Conservation (phyloP, 2,113 vertebrate species). For the Rhinoptilus africanus region DNA sequence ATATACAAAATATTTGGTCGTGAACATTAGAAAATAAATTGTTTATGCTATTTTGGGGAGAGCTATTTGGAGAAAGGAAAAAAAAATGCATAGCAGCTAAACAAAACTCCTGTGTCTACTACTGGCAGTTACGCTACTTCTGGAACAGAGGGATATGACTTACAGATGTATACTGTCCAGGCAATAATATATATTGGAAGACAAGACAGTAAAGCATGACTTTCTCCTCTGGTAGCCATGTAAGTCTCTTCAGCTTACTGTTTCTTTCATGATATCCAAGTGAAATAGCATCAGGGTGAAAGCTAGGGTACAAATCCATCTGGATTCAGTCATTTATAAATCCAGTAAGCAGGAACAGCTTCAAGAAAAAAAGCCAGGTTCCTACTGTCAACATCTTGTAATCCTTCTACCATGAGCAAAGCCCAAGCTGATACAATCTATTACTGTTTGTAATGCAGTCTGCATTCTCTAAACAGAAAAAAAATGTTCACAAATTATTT, state of each 20-base stretch:
- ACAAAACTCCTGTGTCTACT: background rate
- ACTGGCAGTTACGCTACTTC: background rate
- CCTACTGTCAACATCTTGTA: background rate
- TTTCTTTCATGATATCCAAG: background rate
- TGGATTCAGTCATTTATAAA: constrained; percentile 6
- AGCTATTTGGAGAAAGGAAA: background rate
- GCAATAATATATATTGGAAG: background rate
- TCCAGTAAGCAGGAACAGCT: background rate
- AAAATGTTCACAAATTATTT: background rate
- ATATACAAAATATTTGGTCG: background rate
- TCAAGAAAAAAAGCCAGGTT: background rate
- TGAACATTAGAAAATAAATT: background rate
- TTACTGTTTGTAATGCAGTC: background rate
- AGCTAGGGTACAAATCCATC: background rate
- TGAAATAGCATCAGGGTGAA: background rate
- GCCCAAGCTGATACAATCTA: background rate
- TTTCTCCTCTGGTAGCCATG: background rate
- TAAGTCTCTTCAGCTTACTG: background rate
- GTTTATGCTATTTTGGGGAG: background rate
- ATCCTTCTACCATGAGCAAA: background rate
- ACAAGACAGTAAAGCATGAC: background rate
- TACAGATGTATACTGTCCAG: background rate
- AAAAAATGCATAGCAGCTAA: background rate
- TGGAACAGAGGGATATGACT: background rate
- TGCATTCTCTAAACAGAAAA: background rate